Evolutionary conservation across 2,113 vertebrate genomes (phyloP).

Genomic region (Psammodynastes pulverulentus): DNA sequence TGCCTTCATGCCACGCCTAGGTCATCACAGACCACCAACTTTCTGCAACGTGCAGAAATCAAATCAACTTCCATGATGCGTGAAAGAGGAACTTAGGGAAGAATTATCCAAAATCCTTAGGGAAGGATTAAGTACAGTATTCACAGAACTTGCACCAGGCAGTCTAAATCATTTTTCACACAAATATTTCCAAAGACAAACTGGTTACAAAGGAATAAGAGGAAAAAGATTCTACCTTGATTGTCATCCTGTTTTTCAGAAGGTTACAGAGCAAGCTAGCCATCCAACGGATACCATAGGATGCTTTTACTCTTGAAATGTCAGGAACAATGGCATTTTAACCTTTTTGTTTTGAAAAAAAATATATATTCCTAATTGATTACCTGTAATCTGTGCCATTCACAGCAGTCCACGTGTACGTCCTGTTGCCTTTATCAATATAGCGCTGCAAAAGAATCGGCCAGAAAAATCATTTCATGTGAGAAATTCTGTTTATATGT

Average conservation of each 20-base stretch:
- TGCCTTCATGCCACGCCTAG: too few species aligned
- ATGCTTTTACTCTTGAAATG: not conserved
- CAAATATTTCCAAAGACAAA: not conserved
- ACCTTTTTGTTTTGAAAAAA: not conserved
- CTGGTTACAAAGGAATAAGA: not conserved
- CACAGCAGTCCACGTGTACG: slow-evolving; percentile 93
- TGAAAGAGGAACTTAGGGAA: not conserved
- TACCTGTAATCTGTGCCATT: slow-evolving; percentile 99
- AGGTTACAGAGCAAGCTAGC: not conserved
- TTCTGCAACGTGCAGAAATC: too few species aligned
- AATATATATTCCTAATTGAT: slow-evolving; percentile 13
- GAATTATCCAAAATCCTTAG: not conserved
- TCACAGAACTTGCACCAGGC: not conserved
- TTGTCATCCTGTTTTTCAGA: not conserved
- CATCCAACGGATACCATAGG: not conserved
- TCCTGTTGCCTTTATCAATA: slow-evolving; percentile 91
- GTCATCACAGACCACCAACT: too few species aligned
- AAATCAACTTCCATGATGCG: too few species aligned
- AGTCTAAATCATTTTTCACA: not conserved
- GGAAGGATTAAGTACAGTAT: not conserved
- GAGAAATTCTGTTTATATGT: too few species aligned
- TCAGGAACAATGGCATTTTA: not conserved
- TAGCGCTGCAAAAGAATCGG: slow-evolving; percentile 79
- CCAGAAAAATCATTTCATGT: slow-evolving; percentile 2
- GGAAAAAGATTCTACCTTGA: not conserved